A percentile compares a stretch with the other conserved stretches of the same genome.
phyloP scores from a whole-genome alignment of 2,113 vertebrate species.

The Chaetura pelagica region DNA sequence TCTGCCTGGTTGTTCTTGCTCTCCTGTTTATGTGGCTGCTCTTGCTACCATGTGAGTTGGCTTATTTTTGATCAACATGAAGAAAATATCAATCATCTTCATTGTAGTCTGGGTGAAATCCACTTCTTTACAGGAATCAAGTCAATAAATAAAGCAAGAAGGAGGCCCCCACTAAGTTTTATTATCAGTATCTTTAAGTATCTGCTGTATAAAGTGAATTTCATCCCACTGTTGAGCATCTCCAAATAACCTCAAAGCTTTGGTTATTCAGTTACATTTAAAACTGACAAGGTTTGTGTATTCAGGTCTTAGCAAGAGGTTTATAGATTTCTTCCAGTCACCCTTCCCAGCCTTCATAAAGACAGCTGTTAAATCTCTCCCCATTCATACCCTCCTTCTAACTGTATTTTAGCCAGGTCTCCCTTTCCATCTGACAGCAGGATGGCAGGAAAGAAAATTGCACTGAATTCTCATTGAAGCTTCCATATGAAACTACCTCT shows the following conservation, averaged over 20 bases:
- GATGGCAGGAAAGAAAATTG: background rate
- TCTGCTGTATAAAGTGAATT: background rate
- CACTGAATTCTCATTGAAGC: background rate
- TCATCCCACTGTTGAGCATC: background rate
- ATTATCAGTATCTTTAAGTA: background rate
- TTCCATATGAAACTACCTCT: background rate
- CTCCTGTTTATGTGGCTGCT: background rate
- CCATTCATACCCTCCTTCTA: background rate
- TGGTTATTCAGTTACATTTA: background rate
- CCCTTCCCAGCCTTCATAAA: background rate
- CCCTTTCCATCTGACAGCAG: background rate
- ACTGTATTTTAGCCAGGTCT: background rate
- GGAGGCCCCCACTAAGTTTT: background rate
- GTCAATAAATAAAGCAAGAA: background rate
- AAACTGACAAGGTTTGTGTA: background rate
- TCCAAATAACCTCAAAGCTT: background rate
- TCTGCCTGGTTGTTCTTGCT: background rate
- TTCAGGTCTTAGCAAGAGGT: background rate
- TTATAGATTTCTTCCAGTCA: background rate
- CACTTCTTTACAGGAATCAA: background rate
- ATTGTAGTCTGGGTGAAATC: background rate
- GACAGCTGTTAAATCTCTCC: background rate
- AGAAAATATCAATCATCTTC: background rate
- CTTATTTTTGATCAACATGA: background rate
- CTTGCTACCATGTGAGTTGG: background rate